Percentiles rank a stretch among this genome's conserved stretches.
Conservation (phyloP, 2,888 invertebrate species). For the Tetranychus piercei region DNA sequence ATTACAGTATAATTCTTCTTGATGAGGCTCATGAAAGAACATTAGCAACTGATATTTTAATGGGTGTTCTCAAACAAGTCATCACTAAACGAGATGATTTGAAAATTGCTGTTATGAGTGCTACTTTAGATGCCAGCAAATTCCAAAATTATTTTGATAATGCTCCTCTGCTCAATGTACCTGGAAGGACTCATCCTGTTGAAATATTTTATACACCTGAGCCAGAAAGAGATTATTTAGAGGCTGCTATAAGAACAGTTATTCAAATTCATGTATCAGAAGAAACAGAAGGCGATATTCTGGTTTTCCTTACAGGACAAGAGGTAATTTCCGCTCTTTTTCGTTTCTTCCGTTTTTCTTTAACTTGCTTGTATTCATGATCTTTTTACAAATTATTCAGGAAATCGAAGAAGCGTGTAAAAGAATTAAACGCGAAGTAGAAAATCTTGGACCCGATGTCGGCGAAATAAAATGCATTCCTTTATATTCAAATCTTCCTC, state of each 20-base stretch:
- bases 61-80: conserved; percentile 96
- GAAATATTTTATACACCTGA: conserved; percentile 99
- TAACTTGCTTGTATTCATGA: background rate
- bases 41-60: conserved; percentile 89
- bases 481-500: conserved; percentile 90
- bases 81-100: conserved; percentile 75
- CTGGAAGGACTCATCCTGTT: conserved; percentile 83
- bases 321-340: conserved; percentile 35
- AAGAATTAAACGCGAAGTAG: conserved; percentile 81
- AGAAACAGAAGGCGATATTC: conserved; percentile 71
- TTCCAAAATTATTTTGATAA: conserved; percentile 98
- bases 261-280: conserved; percentile 93
- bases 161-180: conserved; percentile 94
- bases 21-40: conserved; percentile 99
- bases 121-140: conserved; percentile 95
- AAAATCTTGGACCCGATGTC: conserved; percentile 84
- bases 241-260: conserved; percentile 94
- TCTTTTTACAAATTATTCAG: conserved; percentile 27
- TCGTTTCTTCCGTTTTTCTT: background rate
- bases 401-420: conserved; percentile 99
- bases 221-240: conserved; percentile 89
- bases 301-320: conserved; percentile 67
- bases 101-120: conserved; percentile 96
- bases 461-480: conserved; percentile 97
- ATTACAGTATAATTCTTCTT: conserved; percentile 81